phyloP scores from a whole-genome alignment of 2,888 invertebrate genomes.

The Xylocampa areola region DNA sequence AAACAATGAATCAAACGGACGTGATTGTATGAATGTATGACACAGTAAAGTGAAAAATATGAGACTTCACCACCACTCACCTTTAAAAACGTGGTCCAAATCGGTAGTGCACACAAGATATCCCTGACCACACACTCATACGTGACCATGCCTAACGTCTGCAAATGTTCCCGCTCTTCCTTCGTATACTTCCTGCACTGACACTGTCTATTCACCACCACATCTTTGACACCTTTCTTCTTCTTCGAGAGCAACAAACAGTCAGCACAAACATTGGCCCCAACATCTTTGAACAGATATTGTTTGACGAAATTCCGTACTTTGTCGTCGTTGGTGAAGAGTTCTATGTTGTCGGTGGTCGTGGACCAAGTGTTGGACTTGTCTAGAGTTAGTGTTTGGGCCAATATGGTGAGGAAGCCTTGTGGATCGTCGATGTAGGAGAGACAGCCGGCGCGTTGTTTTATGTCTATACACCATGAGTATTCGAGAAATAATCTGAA shows the following conservation, averaged over 20 bases:
- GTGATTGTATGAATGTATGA: too few relatives aligned
- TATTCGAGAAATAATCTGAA: conserved; percentile 91
- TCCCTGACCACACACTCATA: conserved; percentile 95
- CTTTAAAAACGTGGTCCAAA: conserved; percentile 92
- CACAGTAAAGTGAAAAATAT: neutral
- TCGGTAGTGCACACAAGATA: conserved; percentile 93
- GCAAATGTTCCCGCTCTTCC: conserved; percentile 88
- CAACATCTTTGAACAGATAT: conserved; percentile 85
- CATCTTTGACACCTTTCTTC: conserved; percentile 64
- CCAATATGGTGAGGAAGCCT: conserved; percentile 94
- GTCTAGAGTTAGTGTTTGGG: conserved; percentile 94
- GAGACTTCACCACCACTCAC: conserved; percentile 74
- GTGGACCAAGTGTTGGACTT: conserved; percentile 92
- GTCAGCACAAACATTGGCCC: conserved; percentile 65
- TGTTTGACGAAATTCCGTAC: conserved; percentile 92
- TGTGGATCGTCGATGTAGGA: conserved; percentile 96
- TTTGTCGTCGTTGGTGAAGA: conserved; percentile 93
- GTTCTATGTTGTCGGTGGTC: conserved; percentile 91
- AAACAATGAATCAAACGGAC: too few relatives aligned
- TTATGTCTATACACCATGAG: conserved; percentile 94
- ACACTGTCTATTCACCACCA: conserved; percentile 65
- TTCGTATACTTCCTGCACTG: conserved; percentile 74
- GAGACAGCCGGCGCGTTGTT: conserved; percentile 96
- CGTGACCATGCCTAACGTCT: conserved; percentile 91
- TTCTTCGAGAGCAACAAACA: conserved; percentile 66